phyloP scores from a whole-genome alignment of 2,113 vertebrate genomes.

The Fulmarus glacialis region DNA sequence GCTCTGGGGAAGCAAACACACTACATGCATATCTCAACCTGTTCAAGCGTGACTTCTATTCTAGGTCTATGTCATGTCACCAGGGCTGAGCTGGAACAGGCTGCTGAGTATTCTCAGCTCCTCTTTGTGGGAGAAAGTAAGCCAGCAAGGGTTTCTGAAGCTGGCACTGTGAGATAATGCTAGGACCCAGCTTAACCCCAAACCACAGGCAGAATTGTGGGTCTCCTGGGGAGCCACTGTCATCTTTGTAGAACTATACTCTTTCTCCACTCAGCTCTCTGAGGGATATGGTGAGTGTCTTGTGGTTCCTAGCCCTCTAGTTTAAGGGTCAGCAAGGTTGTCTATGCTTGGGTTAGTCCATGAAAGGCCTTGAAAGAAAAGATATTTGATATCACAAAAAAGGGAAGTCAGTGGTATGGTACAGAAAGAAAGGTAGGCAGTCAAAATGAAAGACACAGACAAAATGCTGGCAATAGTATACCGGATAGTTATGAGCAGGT shows the following conservation, averaged over 20 bases:
- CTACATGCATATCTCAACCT: not conserved
- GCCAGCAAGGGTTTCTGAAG: not conserved
- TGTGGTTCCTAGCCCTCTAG: not conserved
- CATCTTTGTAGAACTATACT: not conserved
- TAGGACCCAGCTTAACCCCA: not conserved
- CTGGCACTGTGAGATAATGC: not conserved
- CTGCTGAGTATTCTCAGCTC: not conserved
- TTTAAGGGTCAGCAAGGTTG: not conserved
- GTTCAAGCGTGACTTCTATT: not conserved
- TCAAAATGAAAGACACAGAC: not conserved
- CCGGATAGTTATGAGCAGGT: not conserved
- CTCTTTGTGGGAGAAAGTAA: not conserved
- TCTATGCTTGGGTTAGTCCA: not conserved
- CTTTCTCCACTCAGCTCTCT: not conserved
- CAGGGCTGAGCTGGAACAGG: not conserved
- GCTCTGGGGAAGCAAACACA: not conserved
- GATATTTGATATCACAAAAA: not conserved
- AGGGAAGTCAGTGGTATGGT: not conserved
- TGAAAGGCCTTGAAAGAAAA: not conserved
- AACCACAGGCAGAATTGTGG: not conserved
- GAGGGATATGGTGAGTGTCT: not conserved
- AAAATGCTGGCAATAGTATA: not conserved
- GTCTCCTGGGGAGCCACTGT: not conserved
- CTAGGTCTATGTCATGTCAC: not conserved
- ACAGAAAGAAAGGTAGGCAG: not conserved